Percentiles rank a stretch among this genome's conserved stretches.
These are phyloP conservation scores for Melanargia galathea DNA, from an alignment of 2,888 invertebrate genomes.

Conservation along the genomic window DNA sequence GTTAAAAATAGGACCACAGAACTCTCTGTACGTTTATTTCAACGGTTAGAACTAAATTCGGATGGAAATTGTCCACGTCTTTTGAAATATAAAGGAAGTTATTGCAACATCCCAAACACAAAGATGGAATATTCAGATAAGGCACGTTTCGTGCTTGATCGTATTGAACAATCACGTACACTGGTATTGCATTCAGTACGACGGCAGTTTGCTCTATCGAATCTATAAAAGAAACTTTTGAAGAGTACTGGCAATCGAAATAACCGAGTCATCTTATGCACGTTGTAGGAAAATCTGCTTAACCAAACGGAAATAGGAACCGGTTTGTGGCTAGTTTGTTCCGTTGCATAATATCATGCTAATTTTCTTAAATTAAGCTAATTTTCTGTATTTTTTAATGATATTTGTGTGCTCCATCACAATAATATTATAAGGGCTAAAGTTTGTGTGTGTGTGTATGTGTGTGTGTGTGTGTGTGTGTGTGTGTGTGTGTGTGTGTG, in stretches of 20 bases:
- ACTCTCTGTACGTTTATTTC: background rate
- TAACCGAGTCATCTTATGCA: background rate
- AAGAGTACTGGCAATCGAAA: background rate
- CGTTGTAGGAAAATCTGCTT: background rate
- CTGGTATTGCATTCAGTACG: background rate
- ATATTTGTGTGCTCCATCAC: too few species aligned
- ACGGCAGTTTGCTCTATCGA: background rate
- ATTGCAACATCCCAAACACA: slow-evolving; percentile 4
- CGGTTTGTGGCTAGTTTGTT: background rate
- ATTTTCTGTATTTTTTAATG: too few species aligned
- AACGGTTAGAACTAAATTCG: background rate
- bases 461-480: too few species aligned
- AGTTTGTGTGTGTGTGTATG: too few species aligned
- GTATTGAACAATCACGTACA: background rate
- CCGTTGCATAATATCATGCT: too few species aligned
- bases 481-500: too few species aligned
- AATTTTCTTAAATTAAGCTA: too few species aligned
- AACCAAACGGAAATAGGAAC: background rate
- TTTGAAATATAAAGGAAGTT: background rate
- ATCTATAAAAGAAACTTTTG: background rate
- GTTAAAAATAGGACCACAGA: background rate
- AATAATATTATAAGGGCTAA: too few species aligned
- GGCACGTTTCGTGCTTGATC: background rate
- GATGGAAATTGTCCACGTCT: background rate
- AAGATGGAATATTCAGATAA: slow-evolving; percentile 5